These are phyloP conservation scores for Drosophila rubida DNA, from an alignment of 2,888 invertebrate species.

Conservation along the genomic window DNA sequence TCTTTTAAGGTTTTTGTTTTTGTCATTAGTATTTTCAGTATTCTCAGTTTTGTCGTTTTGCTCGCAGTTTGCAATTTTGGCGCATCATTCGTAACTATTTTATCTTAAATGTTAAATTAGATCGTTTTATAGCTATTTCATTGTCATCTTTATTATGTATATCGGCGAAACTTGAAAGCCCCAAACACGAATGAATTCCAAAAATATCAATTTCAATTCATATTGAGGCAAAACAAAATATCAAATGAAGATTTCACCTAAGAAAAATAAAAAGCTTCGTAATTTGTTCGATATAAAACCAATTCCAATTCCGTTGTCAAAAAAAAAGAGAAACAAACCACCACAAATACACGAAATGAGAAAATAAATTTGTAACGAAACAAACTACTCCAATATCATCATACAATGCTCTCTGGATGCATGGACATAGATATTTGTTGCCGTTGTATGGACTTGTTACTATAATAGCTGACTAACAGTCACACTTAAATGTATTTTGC, in stretches of 20 bases:
- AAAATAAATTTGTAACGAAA: slow-evolving; percentile 44
- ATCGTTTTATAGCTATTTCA: slow-evolving; percentile 45
- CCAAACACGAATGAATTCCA: slow-evolving; percentile 15
- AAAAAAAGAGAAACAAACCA: slow-evolving; percentile 18
- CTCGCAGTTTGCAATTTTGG: slow-evolving; percentile 63
- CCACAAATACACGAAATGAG: slow-evolving; percentile 72
- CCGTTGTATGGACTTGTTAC: slow-evolving; percentile 50
- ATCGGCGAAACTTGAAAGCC: slow-evolving; percentile 28
- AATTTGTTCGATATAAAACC: neutral
- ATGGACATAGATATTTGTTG: slow-evolving; percentile 40
- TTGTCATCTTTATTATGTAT: slow-evolving; percentile 37
- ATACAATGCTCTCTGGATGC: slow-evolving; percentile 30
- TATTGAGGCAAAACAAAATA: slow-evolving; percentile 10
- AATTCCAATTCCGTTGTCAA: slow-evolving; percentile 18
- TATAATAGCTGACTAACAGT: slow-evolving; percentile 44
- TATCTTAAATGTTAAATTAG: slow-evolving; percentile 58
- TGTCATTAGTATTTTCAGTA: neutral
- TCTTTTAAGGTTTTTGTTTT: slow-evolving; percentile 22
- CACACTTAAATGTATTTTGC: slow-evolving; percentile 44
- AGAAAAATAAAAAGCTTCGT: slow-evolving; percentile 9
- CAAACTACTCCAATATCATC: slow-evolving; percentile 44
- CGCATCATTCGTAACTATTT: slow-evolving; percentile 60
- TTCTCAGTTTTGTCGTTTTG: slow-evolving; percentile 41
- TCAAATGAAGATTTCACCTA: neutral
- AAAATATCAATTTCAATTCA: slow-evolving; percentile 15